These are phyloP conservation scores for Polyommatus iphigenia DNA, from an alignment of 2,888 invertebrate genomes.

Conservation along the genomic window DNA sequence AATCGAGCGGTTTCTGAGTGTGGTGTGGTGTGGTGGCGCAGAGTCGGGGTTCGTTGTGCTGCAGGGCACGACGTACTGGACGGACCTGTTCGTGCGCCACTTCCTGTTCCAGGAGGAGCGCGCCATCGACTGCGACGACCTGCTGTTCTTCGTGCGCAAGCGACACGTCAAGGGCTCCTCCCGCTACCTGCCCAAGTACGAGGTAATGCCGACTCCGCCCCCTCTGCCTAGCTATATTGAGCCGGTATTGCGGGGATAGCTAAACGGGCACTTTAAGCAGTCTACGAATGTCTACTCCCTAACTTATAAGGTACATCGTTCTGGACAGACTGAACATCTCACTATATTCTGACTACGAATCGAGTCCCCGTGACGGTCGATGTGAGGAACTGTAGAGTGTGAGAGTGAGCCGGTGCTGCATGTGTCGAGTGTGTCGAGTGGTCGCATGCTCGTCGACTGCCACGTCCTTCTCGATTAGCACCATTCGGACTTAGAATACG, in stretches of 20 bases:
- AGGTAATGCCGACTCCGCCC: conserved; percentile 73
- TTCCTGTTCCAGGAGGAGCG: conserved; percentile 94
- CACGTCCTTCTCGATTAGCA: conserved; percentile 50
- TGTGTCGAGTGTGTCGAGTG: conserved; percentile 24
- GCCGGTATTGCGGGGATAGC: conserved; percentile 32
- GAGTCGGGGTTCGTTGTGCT: conserved; percentile 95
- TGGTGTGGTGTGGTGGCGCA: conserved; percentile 54
- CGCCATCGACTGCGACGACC: conserved; percentile 95
- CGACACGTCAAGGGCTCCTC: conserved; percentile 93
- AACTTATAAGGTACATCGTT: conserved; percentile 8
- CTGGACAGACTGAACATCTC: conserved; percentile 20
- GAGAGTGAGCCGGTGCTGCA: background rate
- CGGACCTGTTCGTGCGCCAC: conserved; percentile 95
- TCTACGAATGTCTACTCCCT: background rate
- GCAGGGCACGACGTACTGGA: conserved; percentile 97
- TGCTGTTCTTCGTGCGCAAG: conserved; percentile 97
- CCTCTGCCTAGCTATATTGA: background rate
- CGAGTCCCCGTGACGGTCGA: background rate
- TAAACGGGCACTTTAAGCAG: background rate
- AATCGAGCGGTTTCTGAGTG: background rate
- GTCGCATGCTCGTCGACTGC: background rate
- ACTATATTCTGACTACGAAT: background rate
- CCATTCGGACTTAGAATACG: conserved; percentile 67
- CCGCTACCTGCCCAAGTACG: conserved; percentile 93
- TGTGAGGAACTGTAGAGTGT: background rate